Conservation (phyloP, 2,797 vertebrate species). For the Antennarius maculatus region DNA sequence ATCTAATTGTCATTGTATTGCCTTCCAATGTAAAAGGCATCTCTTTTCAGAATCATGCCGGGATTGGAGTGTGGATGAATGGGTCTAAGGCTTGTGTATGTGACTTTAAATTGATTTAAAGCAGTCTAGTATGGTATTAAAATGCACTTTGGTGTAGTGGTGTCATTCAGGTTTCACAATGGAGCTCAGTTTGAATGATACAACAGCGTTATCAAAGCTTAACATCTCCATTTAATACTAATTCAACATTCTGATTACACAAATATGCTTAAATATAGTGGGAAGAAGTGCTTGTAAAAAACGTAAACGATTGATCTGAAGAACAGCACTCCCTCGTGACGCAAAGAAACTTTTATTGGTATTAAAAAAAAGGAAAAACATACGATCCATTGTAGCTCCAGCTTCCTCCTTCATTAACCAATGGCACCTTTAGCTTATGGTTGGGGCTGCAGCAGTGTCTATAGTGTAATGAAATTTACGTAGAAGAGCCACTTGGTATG, state of each 20-base stretch:
- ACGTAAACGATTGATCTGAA: not conserved
- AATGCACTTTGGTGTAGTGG: constrained; percentile 77
- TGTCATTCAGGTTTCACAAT: constrained; percentile 76
- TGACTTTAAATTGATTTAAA: constrained; percentile 82
- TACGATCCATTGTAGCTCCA: constrained; percentile 66
- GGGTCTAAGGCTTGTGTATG: constrained; percentile 67
- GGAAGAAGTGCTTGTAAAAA: not conserved
- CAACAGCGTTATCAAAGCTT: constrained; percentile 58
- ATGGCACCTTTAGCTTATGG: constrained; percentile 82
- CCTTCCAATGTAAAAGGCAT: constrained; percentile 79
- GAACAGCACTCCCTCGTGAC: not conserved
- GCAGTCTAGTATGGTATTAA: constrained; percentile 77
- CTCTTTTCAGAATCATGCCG: constrained; percentile 76
- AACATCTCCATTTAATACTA: constrained; percentile 63
- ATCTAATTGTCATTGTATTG: constrained; percentile 86
- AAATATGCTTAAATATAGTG: constrained; percentile 32
- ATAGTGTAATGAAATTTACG: constrained; percentile 81
- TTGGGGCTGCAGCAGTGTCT: constrained; percentile 74
- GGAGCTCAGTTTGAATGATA: constrained; percentile 55
- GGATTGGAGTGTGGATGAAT: constrained; percentile 78
- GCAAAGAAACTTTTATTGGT: not conserved
- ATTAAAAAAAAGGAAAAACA: constrained; percentile 34
- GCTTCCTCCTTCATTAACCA: constrained; percentile 79
- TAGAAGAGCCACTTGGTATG: constrained; percentile 84
- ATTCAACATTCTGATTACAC: constrained; percentile 30